Base-by-base conservation (phyloP, 2,888 invertebrate genomes). In the Steinernema hermaphroditum region DNA sequence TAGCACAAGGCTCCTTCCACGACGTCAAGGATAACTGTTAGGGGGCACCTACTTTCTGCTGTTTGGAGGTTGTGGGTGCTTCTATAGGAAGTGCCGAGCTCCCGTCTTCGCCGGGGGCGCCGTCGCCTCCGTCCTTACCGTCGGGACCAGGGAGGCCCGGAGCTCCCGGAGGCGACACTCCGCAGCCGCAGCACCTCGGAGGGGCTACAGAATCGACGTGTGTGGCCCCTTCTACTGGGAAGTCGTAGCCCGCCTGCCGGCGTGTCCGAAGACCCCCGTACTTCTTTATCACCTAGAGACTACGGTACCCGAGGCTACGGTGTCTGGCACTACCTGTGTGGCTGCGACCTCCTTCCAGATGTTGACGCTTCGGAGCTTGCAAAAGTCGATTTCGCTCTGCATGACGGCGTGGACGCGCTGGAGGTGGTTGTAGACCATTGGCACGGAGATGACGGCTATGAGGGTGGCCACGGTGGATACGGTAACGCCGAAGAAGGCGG, bases 241-340 rank as follows among this genome's bases (percentile, higher is more conserved):
- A 43, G 69, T 75, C 80, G 76, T 80, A 80, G 69, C 80, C 80
- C 62, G 81, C 78, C 70, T 82, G 81, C 69, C 82, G 75, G 12
- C 62, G 62, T 14, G 27, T 62, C 14, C 62, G 27, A 9, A 6
- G 12, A 8, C 62, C 54, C 2, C 6, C 62, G 62, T 62, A 62
- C 34, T 34, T 29, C 62, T 32, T 62, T 32, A 62, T 62, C 4
- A n/a, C 29, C 62, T 62, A 14, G 4, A 62, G 16, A 62, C 9
- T 16, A 62, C 12, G 16, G 27, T 29, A 54, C 4, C 46, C 4
- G 24, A 16, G 27, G 6, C 54, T 54, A 24, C 22, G 6, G 54
- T 24, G 27, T 24, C 32, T 62, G 27, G 6, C 6, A 46, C n/a
- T 46, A 34, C 62, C 32, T 62, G 62, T 14, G 62, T 62, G 6